These are phyloP conservation scores for Decapterus maruadsi DNA, from an alignment of 2,797 vertebrate genomes.

Conservation along the genomic window DNA sequence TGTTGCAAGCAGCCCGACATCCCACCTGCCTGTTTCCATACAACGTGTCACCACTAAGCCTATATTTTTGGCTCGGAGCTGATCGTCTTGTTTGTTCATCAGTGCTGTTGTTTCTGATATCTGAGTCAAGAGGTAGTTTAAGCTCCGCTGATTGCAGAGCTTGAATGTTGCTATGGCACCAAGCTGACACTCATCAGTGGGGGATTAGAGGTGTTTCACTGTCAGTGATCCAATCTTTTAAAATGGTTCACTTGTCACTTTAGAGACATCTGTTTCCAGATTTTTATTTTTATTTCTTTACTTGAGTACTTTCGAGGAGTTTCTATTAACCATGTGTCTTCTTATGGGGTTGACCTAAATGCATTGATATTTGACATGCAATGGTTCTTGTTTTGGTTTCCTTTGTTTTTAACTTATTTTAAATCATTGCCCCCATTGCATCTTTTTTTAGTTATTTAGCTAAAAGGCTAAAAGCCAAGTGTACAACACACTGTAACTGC, in stretches of 20 bases:
- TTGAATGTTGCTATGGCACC: slow-evolving; percentile 63
- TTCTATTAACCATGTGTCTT: slow-evolving; percentile 27
- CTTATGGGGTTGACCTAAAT: neutral
- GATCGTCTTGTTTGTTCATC: slow-evolving; percentile 66
- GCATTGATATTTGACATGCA: neutral
- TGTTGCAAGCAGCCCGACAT: slow-evolving; percentile 17
- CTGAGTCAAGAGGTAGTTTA: slow-evolving; percentile 57
- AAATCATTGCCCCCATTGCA: neutral
- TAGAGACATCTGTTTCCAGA: slow-evolving; percentile 63
- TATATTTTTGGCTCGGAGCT: slow-evolving; percentile 43
- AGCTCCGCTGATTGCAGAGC: slow-evolving; percentile 66
- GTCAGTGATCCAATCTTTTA: slow-evolving; percentile 58
- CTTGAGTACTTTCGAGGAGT: slow-evolving; percentile 30
- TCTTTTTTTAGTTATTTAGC: neutral
- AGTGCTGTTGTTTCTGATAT: slow-evolving; percentile 65
- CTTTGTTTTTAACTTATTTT: neutral
- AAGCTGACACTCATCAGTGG: slow-evolving; percentile 65
- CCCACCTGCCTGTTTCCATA: slow-evolving; percentile 40
- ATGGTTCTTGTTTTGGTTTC: neutral
- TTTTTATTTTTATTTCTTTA: too few relatives aligned
- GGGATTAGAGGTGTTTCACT: slow-evolving; percentile 59
- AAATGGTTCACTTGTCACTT: slow-evolving; percentile 49
- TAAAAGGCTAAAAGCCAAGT: neutral
- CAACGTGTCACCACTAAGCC: slow-evolving; percentile 27
- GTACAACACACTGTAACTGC: neutral